Percentiles rank a stretch among this genome's conserved stretches.
phyloP scores from a whole-genome alignment of 53 echinoderm and acorn worm genomes.

The Crossaster papposus region DNA sequence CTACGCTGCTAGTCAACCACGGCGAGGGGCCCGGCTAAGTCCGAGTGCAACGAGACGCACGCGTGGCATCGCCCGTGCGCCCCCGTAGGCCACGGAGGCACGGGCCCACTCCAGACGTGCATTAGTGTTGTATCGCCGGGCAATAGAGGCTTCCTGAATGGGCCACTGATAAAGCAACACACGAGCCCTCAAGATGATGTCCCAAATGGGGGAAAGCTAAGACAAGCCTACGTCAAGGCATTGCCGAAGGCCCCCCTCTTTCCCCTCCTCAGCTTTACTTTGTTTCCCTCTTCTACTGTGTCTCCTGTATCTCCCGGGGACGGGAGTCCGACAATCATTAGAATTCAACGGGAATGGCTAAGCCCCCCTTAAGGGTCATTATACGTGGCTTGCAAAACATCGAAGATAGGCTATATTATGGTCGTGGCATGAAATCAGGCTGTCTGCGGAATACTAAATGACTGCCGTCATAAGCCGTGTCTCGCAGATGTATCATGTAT shows the following conservation, averaged over 20 bases:
- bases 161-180: conserved; percentile 55
- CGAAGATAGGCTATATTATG: conserved; percentile 28
- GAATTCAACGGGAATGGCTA: conserved; percentile 31
- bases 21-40: conserved; percentile 27
- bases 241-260: neutral
- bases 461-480: neutral
- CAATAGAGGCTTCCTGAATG: conserved; percentile 50
- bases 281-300: neutral
- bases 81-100: neutral
- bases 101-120: conserved; percentile 51
- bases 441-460: conserved; percentile 8
- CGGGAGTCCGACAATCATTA: conserved; percentile 37
- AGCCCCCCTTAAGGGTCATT: conserved; percentile 46
- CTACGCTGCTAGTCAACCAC: conserved; percentile 34
- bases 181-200: conserved; percentile 46
- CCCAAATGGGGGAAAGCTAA: conserved; percentile 39
- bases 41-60: conserved; percentile 8
- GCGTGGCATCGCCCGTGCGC: neutral
- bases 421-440: conserved; percentile 26
- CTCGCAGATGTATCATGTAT: neutral
- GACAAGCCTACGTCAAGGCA: conserved; percentile 21
- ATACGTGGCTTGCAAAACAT: conserved; percentile 43
- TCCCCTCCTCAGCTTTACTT: neutral
- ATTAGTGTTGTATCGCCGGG: conserved; percentile 56
- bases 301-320: neutral